Base-by-base conservation (phyloP, 1,140 invertebrate genomes). In the Pseudoatta argentina region DNA sequence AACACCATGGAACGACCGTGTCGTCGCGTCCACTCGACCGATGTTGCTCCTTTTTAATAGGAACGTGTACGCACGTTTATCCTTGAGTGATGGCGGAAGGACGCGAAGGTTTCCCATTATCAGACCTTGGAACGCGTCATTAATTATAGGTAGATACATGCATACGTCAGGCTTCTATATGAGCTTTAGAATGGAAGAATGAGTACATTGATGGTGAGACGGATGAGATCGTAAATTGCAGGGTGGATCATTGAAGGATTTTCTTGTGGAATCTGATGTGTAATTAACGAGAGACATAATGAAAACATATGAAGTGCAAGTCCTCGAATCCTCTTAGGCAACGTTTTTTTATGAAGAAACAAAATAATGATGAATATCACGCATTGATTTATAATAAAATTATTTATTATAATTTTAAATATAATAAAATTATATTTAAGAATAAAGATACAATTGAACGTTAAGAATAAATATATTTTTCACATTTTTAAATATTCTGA, bases 1-100 rank as follows among this genome's bases (percentile, higher is more conserved):
- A 89, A 90, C 89, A 89, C 75, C 79, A 75, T 85, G 79, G 88
- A 87, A 90, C 86, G 89, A 87, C 61, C 86, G 88, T 89, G 89
- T 90, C 89, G 73, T 81, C 88, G 89, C 85, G 72, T 81, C 71
- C 57, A 16, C 77, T 55, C 72, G 73, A 44, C 10, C 51, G 66
- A 44, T 8, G 53, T 48, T 61, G 24, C 30, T 73, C 18, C 44
- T 82, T 82, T 69, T 89, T 76, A 51, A 27, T 48, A 14, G 12
- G 30, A 16, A 16, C 71, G n/a, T 78, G 16, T 24, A 30, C 64
- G n/a, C 34, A 44, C 30, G 61, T 79, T 67, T 81, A 79, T 81
- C 77, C 77, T 69, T 55, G 63, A 69, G 48, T n/a, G 51, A n/a
- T 69, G 34, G 63, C 77, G 63, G 51, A 55, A 81, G 34, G 77